These are phyloP conservation scores for Zeus faber DNA, from an alignment of 2,113 vertebrate genomes.

Conservation along the genomic window DNA sequence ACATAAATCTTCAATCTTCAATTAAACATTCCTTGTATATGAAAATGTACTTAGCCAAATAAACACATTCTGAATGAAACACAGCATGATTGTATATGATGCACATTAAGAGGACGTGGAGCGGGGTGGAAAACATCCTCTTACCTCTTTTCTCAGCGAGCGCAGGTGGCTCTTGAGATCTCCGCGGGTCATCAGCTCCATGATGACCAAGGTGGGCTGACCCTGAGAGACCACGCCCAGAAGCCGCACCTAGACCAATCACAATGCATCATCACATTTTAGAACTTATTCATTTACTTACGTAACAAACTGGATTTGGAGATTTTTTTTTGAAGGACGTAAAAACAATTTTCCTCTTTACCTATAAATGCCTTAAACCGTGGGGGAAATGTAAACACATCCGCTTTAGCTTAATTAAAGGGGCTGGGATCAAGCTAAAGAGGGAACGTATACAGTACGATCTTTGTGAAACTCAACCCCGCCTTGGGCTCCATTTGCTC, in stretches of 20 bases:
- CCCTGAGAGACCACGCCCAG: slow-evolving; percentile 98
- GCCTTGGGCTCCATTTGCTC: slow-evolving; percentile 27
- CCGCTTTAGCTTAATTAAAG: slow-evolving; percentile 33
- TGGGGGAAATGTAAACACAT: slow-evolving; percentile 27
- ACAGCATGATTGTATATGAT: too few relatives aligned
- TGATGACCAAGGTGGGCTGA: slow-evolving; percentile 96
- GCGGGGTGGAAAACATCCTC: too few relatives aligned
- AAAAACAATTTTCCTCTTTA: slow-evolving; percentile 28
- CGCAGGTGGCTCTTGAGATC: slow-evolving; percentile 97
- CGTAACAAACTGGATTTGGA: too few relatives aligned
- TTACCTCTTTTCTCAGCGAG: slow-evolving; percentile 88
- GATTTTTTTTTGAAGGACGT: too few relatives aligned
- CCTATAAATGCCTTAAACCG: too few relatives aligned
- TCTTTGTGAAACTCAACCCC: slow-evolving; percentile 23
- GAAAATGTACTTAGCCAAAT: too few relatives aligned
- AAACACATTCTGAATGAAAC: too few relatives aligned
- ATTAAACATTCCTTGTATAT: too few relatives aligned
- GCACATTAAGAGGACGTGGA: too few relatives aligned
- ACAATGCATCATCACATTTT: slow-evolving; percentile 16
- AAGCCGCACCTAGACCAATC: slow-evolving; percentile 84
- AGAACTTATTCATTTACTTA: slow-evolving; percentile 3
- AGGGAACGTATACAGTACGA: slow-evolving; percentile 30
- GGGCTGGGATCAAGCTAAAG: slow-evolving; percentile 33
- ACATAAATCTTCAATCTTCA: too few relatives aligned
- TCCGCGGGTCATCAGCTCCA: slow-evolving; percentile 98